Evolutionary conservation across 2,797 vertebrate genomes (phyloP), one percentile per base, ranked within the genome.

Genomic region (Pseudopleuronectes americanus): DNA sequence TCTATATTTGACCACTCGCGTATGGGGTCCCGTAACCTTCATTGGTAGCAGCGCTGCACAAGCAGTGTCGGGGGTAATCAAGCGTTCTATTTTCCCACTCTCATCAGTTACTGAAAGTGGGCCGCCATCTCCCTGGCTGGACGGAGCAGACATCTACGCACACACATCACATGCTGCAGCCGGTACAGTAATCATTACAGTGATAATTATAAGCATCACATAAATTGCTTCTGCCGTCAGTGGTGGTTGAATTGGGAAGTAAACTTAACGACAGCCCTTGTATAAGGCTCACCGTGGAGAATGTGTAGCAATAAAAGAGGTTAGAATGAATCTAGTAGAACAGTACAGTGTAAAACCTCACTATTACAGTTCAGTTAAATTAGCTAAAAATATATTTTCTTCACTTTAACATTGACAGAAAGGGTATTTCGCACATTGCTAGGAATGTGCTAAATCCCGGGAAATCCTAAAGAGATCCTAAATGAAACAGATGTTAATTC

Each of bases 41-140:
- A 90, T 76, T 79, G 85, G 80, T 80, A 84, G 87, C 71, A 87
- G 88, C 80, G 57, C 48, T 31, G 78, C 83, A 83, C 67, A 72
- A 88, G 89, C 77, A 66, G 87, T 85, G 92, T 92, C 90, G 68
- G 84, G 92, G 93, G 93, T 93, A 94, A 93, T 94, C 91, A 94
- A 88, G 89, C 79, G 79, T 87, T 90, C 93, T 94, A 94, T 93
- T 94, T 94, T 93, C 88, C 90, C 80, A 78, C 90, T 88, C 87
- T 91, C 90, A 94, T 95, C 91, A 90, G 72, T 85, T 89, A 87
- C 80, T 71, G 82, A 87, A 94, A 93, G 87, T 93, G 91, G 93
- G 92, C 86, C 90, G 84, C 85, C 83, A 71, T 76, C 68, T 86
- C 85, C 85, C 76, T 45, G 78, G 88, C 90, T 80, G 81, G 88